Evolutionary conservation across 2,113 vertebrate genomes (phyloP).

Genomic region (Proteles cristata): DNA sequence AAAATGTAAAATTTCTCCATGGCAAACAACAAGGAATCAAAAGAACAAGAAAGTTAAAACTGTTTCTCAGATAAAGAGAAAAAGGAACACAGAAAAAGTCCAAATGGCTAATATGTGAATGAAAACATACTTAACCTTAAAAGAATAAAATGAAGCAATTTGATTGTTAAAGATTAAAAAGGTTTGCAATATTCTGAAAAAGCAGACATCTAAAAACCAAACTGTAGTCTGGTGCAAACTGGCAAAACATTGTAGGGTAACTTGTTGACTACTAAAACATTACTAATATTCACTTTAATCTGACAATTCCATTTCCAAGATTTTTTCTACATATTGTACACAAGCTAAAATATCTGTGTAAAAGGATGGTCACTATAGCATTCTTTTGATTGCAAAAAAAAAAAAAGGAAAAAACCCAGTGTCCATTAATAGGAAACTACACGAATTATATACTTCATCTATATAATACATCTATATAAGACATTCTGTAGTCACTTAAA

Average conservation of each 20-base stretch:
- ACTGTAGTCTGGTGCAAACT: not conserved
- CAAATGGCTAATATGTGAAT: not conserved
- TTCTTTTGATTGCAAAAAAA: not conserved
- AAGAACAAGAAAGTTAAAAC: not conserved
- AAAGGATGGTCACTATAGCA: not conserved
- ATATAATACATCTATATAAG: not conserved
- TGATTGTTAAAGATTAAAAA: not conserved
- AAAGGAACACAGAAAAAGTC: not conserved
- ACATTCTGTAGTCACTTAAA: not conserved
- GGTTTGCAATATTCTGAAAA: slow-evolving; percentile 18
- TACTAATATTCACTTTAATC: not conserved
- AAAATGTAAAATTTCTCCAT: slow-evolving; percentile 15
- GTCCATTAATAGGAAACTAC: not conserved
- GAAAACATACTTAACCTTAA: slow-evolving; percentile 26
- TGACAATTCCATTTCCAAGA: not conserved
- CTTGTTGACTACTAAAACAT: slow-evolving; percentile 6
- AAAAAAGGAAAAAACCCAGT: not conserved
- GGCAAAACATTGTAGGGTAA: not conserved
- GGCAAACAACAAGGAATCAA: not conserved
- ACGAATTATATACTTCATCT: not conserved
- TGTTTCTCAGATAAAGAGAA: not conserved
- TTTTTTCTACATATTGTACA: not conserved
- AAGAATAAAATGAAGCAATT: not conserved
- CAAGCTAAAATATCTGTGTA: not conserved
- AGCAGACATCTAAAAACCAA: not conserved